Evolutionary conservation across 53 echinoderm and acorn worm species (phyloP).

Genomic region (Hippasteria phrygiana): DNA sequence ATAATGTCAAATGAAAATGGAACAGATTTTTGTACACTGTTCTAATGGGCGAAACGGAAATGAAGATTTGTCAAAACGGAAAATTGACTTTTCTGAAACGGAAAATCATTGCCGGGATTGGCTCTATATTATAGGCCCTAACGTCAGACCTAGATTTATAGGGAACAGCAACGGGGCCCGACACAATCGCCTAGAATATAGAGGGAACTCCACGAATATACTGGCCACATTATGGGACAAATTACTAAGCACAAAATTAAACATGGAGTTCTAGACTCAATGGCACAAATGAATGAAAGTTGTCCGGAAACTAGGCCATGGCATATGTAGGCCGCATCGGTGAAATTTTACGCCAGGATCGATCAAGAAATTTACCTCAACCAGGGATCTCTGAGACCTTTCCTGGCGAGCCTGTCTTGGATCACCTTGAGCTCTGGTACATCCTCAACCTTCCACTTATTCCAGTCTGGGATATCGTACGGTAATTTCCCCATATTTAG

Average conservation of each 20-base stretch:
- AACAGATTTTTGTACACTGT: no score
- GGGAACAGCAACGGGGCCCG: no score
- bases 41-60: no score
- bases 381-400: slow-evolving; percentile 95
- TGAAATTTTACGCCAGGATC: background rate
- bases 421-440: slow-evolving; percentile 82
- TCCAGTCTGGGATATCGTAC: slow-evolving; percentile 94
- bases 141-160: no score
- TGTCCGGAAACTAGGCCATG: slow-evolving; percentile 32
- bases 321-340: background rate
- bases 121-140: no score
- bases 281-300: background rate
- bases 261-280: background rate
- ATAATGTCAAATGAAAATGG: no score
- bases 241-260: background rate
- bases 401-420: slow-evolving; percentile 77
- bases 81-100: no score
- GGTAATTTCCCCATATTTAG: slow-evolving; percentile 86
- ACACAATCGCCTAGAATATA: no score
- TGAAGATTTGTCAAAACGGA: no score
- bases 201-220: no score
- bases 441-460: slow-evolving; percentile 87
- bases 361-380: slow-evolving; percentile 72
- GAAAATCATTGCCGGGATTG: no score
- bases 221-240: no score